phyloP scores from a whole-genome alignment of 2,797 vertebrate genomes.

The Antennarius maculatus region DNA sequence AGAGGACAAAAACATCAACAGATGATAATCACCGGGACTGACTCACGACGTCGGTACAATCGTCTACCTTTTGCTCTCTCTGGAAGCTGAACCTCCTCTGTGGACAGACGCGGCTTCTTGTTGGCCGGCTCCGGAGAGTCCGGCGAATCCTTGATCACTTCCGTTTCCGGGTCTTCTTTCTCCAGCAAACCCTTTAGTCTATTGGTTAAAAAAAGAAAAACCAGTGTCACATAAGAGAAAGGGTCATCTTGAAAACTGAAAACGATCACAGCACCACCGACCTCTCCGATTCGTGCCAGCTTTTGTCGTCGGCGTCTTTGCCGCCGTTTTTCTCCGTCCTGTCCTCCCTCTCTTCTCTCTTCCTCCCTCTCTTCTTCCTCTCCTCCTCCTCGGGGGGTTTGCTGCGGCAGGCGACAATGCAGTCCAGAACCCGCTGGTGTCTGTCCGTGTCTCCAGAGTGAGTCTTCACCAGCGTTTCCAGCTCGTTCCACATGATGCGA shows the following conservation, averaged over 20 bases:
- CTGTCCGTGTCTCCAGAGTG: constrained; percentile 90
- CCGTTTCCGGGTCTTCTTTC: constrained; percentile 92
- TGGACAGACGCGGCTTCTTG: constrained; percentile 92
- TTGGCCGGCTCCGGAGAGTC: constrained; percentile 97
- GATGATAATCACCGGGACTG: too few species aligned
- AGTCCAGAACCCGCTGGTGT: constrained; percentile 94
- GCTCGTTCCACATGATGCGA: constrained; percentile 99
- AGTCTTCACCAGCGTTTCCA: constrained; percentile 95
- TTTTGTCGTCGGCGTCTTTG: constrained; percentile 93
- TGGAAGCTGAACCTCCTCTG: constrained; percentile 86
- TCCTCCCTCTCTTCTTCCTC: constrained; percentile 95
- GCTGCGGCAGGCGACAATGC: constrained; percentile 94
- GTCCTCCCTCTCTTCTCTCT: constrained; percentile 96
- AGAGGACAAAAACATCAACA: background rate
- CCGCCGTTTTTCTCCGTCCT: constrained; percentile 88
- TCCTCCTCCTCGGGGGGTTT: constrained; percentile 98
- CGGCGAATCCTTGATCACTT: constrained; percentile 97
- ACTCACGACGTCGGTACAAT: too few species aligned
- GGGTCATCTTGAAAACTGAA: too few species aligned
- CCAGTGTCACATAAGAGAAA: too few species aligned
- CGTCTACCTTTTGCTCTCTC: constrained; percentile 92
- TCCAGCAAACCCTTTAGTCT: constrained; percentile 91
- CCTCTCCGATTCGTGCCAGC: constrained; percentile 95
- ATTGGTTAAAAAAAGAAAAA: background rate
- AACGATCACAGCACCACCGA: constrained; percentile 32